A percentile compares a stretch with the other conserved stretches of the same genome.
These are phyloP conservation scores for Melopsittacus undulatus DNA, from an alignment of 2,797 vertebrate genomes.

Conservation along the genomic window DNA sequence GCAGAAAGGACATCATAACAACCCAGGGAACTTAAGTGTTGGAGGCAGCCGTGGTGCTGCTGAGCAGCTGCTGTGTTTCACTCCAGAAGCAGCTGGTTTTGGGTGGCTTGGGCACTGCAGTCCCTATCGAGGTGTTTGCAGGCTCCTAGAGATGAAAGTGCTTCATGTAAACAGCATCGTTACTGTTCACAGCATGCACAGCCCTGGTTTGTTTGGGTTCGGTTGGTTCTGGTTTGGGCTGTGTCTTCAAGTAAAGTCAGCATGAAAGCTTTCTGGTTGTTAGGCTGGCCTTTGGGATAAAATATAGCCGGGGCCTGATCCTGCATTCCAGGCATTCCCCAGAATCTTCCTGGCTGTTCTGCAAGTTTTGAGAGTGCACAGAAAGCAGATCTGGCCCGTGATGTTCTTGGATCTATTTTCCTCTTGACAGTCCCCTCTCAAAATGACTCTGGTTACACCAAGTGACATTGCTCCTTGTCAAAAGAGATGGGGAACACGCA, in stretches of 20 bases:
- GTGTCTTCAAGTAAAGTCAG: neutral
- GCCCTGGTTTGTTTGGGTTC: neutral
- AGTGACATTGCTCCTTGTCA: conserved; percentile 22
- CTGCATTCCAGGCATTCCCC: conserved; percentile 58
- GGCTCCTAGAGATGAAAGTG: neutral
- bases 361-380: conserved; percentile 14
- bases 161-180: neutral
- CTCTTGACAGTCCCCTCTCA: neutral
- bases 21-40: conserved; percentile 8
- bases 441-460: neutral
- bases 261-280: conserved; percentile 12
- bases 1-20: conserved; percentile 33
- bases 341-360: conserved; percentile 35
- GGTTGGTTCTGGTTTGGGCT: conserved; percentile 19
- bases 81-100: neutral
- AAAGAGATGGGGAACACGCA: neutral
- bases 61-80: neutral
- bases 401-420: neutral
- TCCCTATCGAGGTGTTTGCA: neutral
- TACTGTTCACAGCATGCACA: neutral
- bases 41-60: neutral
- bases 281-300: conserved; percentile 27
- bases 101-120: neutral
- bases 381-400: conserved; percentile 3
- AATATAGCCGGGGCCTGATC: conserved; percentile 11